Base-by-base conservation (phyloP, 2,888 invertebrate species). In the Gari tellinella region DNA sequence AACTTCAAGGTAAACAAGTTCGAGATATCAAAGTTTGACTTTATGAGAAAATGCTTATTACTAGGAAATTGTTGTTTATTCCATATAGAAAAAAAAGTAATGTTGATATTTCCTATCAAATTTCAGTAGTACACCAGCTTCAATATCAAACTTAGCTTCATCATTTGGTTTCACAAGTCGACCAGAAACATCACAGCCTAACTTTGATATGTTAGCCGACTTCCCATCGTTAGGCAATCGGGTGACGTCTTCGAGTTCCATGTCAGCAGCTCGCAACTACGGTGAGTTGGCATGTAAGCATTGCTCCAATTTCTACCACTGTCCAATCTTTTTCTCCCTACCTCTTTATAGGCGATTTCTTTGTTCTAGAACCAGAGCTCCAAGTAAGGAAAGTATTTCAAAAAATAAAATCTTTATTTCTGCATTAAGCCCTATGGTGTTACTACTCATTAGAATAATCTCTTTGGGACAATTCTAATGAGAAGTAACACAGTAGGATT, bases 151-250 rank as follows among this genome's bases (percentile, higher is more conserved):
- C 58, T 73, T 78, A 58, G 62, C 80, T 38, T 74, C 80, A 43
- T 69, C 73, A 43, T 81, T 83, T 70, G 81, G 80, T 17, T 76
- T 80, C 53, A 56, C 68, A 15, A 55, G 73, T 37, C 64, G 74
- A 21, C 70, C 76, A 51, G 86, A 84, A n/a, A 73, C 74, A 55
- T 74, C 72, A 40, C 89, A 90, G 64, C 87, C 88, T n/a, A 84
- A 85, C 26, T 83, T 91, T 48, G 90, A 91, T 75, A 68, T 90
- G 61, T 31, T 10, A 31, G 88, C 90, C 19, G 91, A 91, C 64
- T 91, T 91, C 69, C 91, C 91, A 5, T 86, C 88, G 45, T 77
- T 91, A 53, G 89, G 90, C 45, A 90, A 88, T 73, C 72, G 90
- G 66, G 82, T 84, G 12, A 79, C 84, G 45, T 73, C 85, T 12